Percentiles rank a stretch among this genome's conserved stretches.
Conservation (phyloP, 2,888 invertebrate genomes). For the Ophonus ardosiacus region DNA sequence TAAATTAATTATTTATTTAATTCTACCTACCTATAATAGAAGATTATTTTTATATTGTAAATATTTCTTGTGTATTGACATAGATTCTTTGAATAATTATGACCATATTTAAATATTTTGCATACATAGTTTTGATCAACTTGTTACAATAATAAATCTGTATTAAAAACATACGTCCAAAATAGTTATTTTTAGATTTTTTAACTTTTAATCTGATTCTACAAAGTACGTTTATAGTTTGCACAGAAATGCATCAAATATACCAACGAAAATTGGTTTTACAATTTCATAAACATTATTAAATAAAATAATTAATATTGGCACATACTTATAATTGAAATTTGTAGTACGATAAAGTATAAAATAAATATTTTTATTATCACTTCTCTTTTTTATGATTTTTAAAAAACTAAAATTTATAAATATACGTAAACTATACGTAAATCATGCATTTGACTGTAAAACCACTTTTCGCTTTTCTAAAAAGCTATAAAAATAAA, state of each 20-base stretch:
- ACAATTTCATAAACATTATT: slow-evolving; percentile 26
- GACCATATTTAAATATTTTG: slow-evolving; percentile 59
- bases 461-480: slow-evolving; percentile 51
- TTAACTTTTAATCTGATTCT: slow-evolving; percentile 23
- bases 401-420: slow-evolving; percentile 24
- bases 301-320: slow-evolving; percentile 31
- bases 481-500: slow-evolving; percentile 40
- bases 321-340: slow-evolving; percentile 20
- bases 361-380: background rate
- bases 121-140: slow-evolving; percentile 58
- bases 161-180: slow-evolving; percentile 56
- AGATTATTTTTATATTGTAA: slow-evolving; percentile 61
- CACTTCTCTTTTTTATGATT: background rate
- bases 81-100: slow-evolving; percentile 62
- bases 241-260: slow-evolving; percentile 44
- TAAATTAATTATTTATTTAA: slow-evolving; percentile 72
- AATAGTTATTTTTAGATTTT: slow-evolving; percentile 32
- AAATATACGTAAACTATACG: slow-evolving; percentile 30
- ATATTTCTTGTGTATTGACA: slow-evolving; percentile 63
- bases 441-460: background rate
- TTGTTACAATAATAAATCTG: slow-evolving; percentile 43
- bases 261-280: slow-evolving; percentile 45
- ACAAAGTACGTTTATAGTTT: slow-evolving; percentile 47
- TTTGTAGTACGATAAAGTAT: background rate
- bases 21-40: slow-evolving; percentile 72